Base-by-base conservation (phyloP, 2,797 vertebrate genomes). In the Hybognathus amarus region DNA sequence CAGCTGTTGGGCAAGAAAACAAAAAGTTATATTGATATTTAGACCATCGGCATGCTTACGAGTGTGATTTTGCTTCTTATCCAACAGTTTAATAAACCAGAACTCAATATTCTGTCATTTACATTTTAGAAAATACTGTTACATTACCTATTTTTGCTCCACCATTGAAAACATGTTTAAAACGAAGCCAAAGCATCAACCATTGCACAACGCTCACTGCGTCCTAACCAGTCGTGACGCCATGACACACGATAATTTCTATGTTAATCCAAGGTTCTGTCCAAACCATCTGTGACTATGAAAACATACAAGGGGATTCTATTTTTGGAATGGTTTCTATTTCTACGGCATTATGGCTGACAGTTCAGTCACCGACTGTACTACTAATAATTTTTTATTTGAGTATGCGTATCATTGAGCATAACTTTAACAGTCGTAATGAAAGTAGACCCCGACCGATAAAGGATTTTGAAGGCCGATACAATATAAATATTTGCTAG, bases 21-120 rank as follows among this genome's bases (percentile, higher is more conserved):
- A 45, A 77, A 77, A 77, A 47, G 15, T 5, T 47, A 47, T 76
- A 54, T 38, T 61, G 74, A 42, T 27, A 56, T 75, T 75, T 36
- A n/a, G 33, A 24, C 33, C 50, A 56, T 4, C 12, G 18, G 36
- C 36, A 18, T 27, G 6, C 6, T 18, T 76, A n/a, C 22, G 8
- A 76, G 7, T 24, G 20, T 17, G 73, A 59, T 18, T 6, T 59
- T 76, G 36, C 5, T 42, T 76, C 30, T 61, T 27, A 61, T 61
- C 8, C 36, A 59, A 76, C 6, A 40, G 12, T 15, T 59, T 5
- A 59, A 59, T 18, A 38, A 56, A 59, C 12, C 36, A 56, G 22
- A 75, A 38, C 4, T 38, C 52, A 42, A 40, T 24, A 38, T 38
- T 36, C 18, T 15, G 30, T 30, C 1, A 74, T 4, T 74, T 10